Base-by-base conservation (phyloP, 2,113 vertebrate genomes). In the Hemicordylus capensis region DNA sequence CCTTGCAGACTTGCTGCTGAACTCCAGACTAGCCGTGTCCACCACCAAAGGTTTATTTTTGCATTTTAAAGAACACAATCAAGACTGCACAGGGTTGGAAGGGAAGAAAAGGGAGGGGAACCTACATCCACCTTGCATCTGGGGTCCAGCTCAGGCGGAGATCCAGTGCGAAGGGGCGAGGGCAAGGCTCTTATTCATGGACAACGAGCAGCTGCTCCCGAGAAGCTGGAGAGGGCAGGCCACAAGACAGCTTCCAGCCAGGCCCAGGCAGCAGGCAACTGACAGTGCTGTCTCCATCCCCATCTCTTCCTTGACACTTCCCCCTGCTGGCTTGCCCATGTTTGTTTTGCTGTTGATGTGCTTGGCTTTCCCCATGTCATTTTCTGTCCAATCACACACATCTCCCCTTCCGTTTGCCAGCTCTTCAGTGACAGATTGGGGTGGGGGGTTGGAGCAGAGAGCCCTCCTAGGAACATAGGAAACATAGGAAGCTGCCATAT, bases 291-390 rank as follows among this genome's bases (percentile, higher is more conserved):
- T 83, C 42, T 54, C 64, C 83, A n/a, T 63, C 56, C 74, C 82
- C 42, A 12, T 74, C 12, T 9, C 12, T 2, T 17, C 63, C n/a
- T 8, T 1, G 1, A 2, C 28, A 26, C 11, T 7, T 34, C 9
- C 22, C 19, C 31, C 14, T 56, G 74, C 88, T 86, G 89, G 89
- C 86, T 90, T 7, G 31, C 58, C 4, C 88, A 93, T 96, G 95
- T 96, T 96, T 96, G 96, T 96, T 95, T 96, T 96, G 94, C 92
- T 96, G 91, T 92, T 95, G 95, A 96, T 96, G 95, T 94, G 91
- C 94, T 96, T 96, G 94, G 70, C 56, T 96, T 95, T 96, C 96
- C 95, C 96, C 96, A 95, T 96, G 96, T 95, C 75, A 91, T 95
- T 95, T 94, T 94, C 96, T 3, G 95, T 96, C 96, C 96, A 96